Conservation (phyloP, 2,888 invertebrate genomes). For the Spodoptera picta region DNA sequence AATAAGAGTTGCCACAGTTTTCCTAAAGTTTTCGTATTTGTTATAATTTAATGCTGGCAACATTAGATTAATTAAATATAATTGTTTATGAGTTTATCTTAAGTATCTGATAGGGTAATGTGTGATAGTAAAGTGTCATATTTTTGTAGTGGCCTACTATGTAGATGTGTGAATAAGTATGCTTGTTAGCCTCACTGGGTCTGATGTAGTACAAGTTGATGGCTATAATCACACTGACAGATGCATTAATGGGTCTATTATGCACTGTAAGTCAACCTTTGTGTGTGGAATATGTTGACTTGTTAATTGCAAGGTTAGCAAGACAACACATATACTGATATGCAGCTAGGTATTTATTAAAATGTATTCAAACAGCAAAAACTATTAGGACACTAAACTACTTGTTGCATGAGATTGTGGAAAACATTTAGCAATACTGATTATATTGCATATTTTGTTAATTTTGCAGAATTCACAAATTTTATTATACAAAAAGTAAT, state of each 20-base stretch:
- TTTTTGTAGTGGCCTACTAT: constrained; percentile 18
- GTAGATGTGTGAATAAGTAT: constrained; percentile 26
- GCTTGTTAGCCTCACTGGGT: constrained; percentile 6
- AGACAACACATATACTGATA: constrained; percentile 5
- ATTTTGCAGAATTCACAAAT: not conserved
- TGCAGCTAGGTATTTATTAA: constrained; percentile 4
- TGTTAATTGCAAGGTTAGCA: constrained; percentile 36
- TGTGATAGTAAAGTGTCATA: constrained; percentile 21
- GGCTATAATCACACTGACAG: constrained; percentile 8
- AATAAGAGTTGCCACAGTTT: constrained; percentile 68
- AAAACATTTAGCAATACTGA: constrained; percentile 2
- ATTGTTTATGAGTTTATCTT: constrained; percentile 21
- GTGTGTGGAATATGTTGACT: constrained; percentile 8
- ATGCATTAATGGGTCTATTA: constrained; percentile 13
- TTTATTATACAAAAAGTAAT: no score
- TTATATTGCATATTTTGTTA: not conserved
- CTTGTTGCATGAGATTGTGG: constrained; percentile 35
- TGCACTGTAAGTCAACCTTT: constrained; percentile 25
- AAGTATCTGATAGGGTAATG: constrained; percentile 27
- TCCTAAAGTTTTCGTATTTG: constrained; percentile 9
- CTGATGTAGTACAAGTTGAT: constrained; percentile 3
- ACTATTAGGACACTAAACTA: constrained; percentile 8
- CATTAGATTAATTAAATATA: constrained; percentile 51
- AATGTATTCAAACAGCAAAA: constrained; percentile 8
- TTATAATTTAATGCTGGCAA: constrained; percentile 63